Evolutionary conservation across 1,140 invertebrate species (phyloP), one percentile per base, ranked within the genome.

Genomic region (Choristoneura fumiferana): DNA sequence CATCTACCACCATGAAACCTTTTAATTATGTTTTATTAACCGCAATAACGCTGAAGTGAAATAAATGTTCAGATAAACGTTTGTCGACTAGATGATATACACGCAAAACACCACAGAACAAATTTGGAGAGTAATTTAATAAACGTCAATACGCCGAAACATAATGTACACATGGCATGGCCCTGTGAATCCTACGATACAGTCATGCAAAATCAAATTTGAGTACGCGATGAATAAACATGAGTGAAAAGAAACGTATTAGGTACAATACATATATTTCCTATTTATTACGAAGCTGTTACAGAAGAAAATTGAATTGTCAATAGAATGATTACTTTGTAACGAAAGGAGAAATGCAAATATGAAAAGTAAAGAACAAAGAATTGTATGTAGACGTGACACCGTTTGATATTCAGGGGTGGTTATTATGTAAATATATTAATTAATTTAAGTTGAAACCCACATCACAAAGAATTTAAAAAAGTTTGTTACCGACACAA

Each of bases 181-280:
- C 18, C 43, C 17, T 49, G 22, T 17, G 43, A 22, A 18, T 18
- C 40, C 17, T 49, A 22, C 43, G 43, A 22, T 43, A 43, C 40
- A 43, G 3, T 43, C 40, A 22, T 18, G 39, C 18, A 17, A 49
- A 49, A 49, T 49, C 22, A 49, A 49, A 49, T 49, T 49, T 29
- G 18, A 49, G 43, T 49, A 49, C 22, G 43, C n/a, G 10, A 49
- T 49, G 43, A 49, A 49, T 49, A 49, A 49, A 49, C 43, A 49
- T 29, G 43, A 18, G 9, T 29, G 22, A 49, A 49, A 49, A 49
- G 18, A 17, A 18, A 49, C 40, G 43, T 18, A 45, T 14, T 29
- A 33, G 43, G 17, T 49, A 49, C 18, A 1, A n/a, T 49, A 29
- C 2, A 6, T 29, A 29, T 29, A 29, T 29, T 49, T 49, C 29